Conservation (phyloP, 2,888 invertebrate species). For the Sylvicola fuscatus region DNA sequence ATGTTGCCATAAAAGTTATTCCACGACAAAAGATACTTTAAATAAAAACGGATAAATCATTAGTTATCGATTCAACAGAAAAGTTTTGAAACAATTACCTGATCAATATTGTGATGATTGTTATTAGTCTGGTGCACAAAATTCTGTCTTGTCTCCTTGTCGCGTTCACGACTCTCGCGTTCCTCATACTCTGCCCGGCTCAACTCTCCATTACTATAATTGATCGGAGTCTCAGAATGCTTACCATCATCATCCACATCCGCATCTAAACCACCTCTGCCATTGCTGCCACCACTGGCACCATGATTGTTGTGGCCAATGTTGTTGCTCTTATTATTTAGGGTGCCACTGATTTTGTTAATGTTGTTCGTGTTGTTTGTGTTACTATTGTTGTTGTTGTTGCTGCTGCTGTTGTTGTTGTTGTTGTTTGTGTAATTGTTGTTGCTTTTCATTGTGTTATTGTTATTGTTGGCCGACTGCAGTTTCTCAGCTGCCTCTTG, state of each 20-base stretch:
- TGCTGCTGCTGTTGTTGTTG: slow-evolving; percentile 7
- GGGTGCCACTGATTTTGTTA: slow-evolving; percentile 2
- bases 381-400: slow-evolving; percentile 12
- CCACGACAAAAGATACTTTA: slow-evolving; percentile 45
- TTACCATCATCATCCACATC: slow-evolving; percentile 4
- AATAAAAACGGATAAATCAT: neutral
- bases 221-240: slow-evolving; percentile 1
- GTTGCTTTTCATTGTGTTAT: slow-evolving; percentile 3
- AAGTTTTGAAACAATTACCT: too few relatives aligned
- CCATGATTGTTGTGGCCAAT: slow-evolving; percentile 13
- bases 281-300: slow-evolving; percentile 3
- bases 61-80: too few relatives aligned
- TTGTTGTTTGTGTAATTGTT: slow-evolving; percentile 3
- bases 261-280: neutral
- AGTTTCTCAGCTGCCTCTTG: slow-evolving; percentile 5
- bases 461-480: slow-evolving; percentile 3
- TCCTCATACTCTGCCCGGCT: slow-evolving; percentile 1
- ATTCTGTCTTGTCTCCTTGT: neutral
- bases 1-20: slow-evolving; percentile 55
- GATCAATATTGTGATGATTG: slow-evolving; percentile 24
- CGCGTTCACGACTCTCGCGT: neutral
- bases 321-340: slow-evolving; percentile 9
- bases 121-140: slow-evolving; percentile 12
- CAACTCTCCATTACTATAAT: neutral
- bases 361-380: slow-evolving; percentile 2